Conservation (phyloP, 2,113 vertebrate species). For the Notarius quadriscutis region DNA sequence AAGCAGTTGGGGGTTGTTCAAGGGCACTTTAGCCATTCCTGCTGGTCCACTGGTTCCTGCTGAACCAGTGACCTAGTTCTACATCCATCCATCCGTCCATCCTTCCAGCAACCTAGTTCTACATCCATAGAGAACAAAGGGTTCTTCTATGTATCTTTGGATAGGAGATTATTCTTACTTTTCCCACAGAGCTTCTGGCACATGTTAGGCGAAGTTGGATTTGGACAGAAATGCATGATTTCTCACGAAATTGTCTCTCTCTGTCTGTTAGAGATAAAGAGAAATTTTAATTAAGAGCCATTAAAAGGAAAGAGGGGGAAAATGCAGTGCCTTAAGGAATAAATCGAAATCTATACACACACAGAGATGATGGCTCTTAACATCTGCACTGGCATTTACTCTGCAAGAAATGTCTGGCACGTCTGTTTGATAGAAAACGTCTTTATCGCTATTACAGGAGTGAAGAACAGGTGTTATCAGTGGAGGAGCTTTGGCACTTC, state of each 20-base stretch:
- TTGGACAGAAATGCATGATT: background rate
- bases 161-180: background rate
- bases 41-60: no score
- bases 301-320: background rate
- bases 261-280: constrained; percentile 15
- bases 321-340: constrained; percentile 7
- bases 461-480: constrained; percentile 34
- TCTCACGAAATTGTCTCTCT: background rate
- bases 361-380: constrained; percentile 24
- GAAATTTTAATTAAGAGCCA: constrained; percentile 35
- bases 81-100: no score
- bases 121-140: background rate
- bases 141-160: background rate
- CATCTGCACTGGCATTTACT: constrained; percentile 14
- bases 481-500: constrained; percentile 19
- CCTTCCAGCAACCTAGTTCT: no score
- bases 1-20: background rate
- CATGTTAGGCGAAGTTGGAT: background rate
- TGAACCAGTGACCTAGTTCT: no score
- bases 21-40: background rate
- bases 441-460: constrained; percentile 37
- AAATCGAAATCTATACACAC: constrained; percentile 36
- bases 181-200: background rate
- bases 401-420: constrained; percentile 3
- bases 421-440: constrained; percentile 36